phyloP scores from a whole-genome alignment of 2,888 invertebrate species.

The Lasius platythorax region DNA sequence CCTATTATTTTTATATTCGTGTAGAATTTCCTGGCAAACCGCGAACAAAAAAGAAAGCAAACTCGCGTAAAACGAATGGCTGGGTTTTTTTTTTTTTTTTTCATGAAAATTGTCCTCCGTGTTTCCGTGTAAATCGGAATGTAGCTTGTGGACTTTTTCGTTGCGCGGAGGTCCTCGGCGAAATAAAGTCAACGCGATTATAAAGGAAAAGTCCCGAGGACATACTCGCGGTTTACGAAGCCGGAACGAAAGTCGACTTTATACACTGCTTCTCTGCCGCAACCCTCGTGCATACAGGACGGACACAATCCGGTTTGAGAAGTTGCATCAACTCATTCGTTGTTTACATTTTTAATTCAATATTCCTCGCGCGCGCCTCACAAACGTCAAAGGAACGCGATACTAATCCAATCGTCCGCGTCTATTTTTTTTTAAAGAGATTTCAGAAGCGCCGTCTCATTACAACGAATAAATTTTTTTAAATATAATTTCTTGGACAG shows the following conservation, averaged over 20 bases:
- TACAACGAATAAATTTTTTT: background rate
- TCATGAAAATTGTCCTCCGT: slow-evolving; percentile 42
- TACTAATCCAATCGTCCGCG: background rate
- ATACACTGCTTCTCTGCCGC: slow-evolving; percentile 53
- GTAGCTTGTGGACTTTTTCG: slow-evolving; percentile 47
- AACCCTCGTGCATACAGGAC: slow-evolving; percentile 27
- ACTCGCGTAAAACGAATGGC: slow-evolving; percentile 26
- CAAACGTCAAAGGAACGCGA: slow-evolving; percentile 16
- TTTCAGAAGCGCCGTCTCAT: background rate
- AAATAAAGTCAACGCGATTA: slow-evolving; percentile 69
- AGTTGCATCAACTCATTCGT: slow-evolving; percentile 38
- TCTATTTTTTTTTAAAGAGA: slow-evolving; percentile 9
- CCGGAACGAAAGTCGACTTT: slow-evolving; percentile 71
- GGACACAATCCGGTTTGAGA: slow-evolving; percentile 47
- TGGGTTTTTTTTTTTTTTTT: slow-evolving; percentile 11
- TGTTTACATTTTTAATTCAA: slow-evolving; percentile 54
- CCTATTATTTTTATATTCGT: background rate
- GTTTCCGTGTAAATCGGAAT: slow-evolving; percentile 52
- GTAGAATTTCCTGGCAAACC: background rate
- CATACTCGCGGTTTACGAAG: slow-evolving; percentile 66
- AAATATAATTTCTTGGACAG: background rate
- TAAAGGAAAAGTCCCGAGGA: slow-evolving; percentile 69
- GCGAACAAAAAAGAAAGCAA: background rate
- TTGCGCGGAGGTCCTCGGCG: slow-evolving; percentile 50
- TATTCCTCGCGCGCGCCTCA: background rate